Conservation (phyloP, 37 sponge, comb jelly and placozoan species). For the Beroe forskalii region DNA sequence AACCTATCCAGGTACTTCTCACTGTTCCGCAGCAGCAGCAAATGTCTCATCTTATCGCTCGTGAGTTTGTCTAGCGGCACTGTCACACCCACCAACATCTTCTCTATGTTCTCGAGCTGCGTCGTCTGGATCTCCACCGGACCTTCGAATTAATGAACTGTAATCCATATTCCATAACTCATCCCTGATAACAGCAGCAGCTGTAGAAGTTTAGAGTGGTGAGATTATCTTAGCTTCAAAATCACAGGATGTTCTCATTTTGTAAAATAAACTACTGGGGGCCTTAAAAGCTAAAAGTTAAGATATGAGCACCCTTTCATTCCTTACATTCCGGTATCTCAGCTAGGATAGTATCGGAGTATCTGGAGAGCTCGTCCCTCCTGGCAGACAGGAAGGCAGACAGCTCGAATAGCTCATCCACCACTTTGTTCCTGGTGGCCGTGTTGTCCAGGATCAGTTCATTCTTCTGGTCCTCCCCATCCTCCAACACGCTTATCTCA, state of each 20-base stretch:
- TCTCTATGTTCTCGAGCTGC: constrained; percentile 9
- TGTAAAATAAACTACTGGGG: too few relatives aligned
- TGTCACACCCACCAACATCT: neutral
- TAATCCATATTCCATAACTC: neutral
- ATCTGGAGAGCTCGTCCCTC: neutral
- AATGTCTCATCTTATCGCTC: constrained; percentile 53
- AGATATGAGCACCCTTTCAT: too few relatives aligned
- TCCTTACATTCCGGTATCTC: constrained; percentile 59
- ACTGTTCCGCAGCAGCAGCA: constrained; percentile 24
- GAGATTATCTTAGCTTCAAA: too few relatives aligned
- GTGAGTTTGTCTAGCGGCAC: constrained; percentile 28
- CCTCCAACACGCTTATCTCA: constrained; percentile 29
- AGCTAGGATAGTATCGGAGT: constrained; percentile 10
- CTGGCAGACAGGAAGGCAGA: constrained; percentile 48
- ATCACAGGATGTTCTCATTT: too few relatives aligned
- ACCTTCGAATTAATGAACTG: too few relatives aligned
- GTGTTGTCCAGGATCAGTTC: constrained; percentile 41
- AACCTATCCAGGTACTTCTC: constrained; percentile 61
- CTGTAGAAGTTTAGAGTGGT: too few relatives aligned
- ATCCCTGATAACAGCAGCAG: neutral
- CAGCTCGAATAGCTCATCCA: constrained; percentile 54
- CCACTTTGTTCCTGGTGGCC: constrained; percentile 15
- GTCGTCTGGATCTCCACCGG: constrained; percentile 48
- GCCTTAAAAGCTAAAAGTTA: too few relatives aligned
- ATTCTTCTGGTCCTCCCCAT: constrained; percentile 49